Evolutionary conservation across 2,888 invertebrate species (phyloP).

Genomic region (Heliconius sara): DNA sequence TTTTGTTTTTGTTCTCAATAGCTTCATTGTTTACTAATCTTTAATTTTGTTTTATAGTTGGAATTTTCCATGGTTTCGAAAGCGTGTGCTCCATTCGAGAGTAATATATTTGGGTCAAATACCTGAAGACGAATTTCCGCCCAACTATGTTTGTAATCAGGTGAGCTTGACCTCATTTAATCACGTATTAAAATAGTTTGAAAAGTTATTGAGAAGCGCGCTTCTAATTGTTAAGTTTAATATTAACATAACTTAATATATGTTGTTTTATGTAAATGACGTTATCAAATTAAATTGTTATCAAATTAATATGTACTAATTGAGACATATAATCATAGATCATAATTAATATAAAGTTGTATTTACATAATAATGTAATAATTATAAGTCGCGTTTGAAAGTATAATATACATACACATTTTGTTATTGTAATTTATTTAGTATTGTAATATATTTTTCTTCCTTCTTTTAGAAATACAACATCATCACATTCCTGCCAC

Average conservation of each 20-base stretch:
- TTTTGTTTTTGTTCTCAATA: constrained; percentile 46
- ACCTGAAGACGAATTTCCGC: constrained; percentile 93
- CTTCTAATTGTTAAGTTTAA: neutral
- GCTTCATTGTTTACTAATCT: constrained; percentile 46
- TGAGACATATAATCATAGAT: neutral
- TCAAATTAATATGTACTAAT: neutral
- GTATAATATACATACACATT: neutral
- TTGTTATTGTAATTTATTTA: neutral
- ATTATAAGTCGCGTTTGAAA: neutral
- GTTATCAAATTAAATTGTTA: neutral
- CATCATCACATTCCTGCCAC: constrained; percentile 93
- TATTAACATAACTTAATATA: neutral
- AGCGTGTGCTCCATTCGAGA: constrained; percentile 89
- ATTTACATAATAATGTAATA: neutral
- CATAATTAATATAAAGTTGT: neutral
- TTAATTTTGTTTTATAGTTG: constrained; percentile 84
- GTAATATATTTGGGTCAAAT: constrained; percentile 90
- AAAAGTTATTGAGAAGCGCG: constrained; percentile 16
- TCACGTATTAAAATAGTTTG: constrained; percentile 16
- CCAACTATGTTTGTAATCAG: constrained; percentile 98
- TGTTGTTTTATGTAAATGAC: neutral
- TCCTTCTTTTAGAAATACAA: constrained; percentile 93
- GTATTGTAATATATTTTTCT: neutral
- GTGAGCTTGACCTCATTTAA: constrained; percentile 60
- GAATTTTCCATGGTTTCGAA: constrained; percentile 89